Evolutionary conservation across 2,888 invertebrate species (phyloP).

Genomic region (Cordilura impudica): DNA sequence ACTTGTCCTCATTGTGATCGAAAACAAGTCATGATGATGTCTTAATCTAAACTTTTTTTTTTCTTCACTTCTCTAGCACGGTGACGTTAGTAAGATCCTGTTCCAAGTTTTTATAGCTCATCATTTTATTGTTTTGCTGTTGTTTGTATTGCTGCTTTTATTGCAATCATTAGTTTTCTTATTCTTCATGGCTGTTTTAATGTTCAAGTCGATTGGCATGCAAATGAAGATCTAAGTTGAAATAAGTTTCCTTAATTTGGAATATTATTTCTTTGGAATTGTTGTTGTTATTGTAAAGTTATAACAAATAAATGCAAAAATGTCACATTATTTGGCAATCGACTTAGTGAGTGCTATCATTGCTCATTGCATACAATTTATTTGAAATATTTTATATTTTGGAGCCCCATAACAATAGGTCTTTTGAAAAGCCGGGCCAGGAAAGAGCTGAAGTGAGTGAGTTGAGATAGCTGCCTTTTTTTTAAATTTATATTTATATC

Average conservation of each 20-base stretch:
- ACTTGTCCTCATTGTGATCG: conserved; percentile 62
- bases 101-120: conserved; percentile 16
- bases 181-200: conserved; percentile 8
- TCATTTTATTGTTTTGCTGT: conserved; percentile 36
- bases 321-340: conserved; percentile 60
- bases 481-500: not conserved
- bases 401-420: not conserved
- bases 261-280: conserved; percentile 48
- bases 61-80: not conserved
- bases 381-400: not conserved
- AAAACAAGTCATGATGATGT: conserved; percentile 63
- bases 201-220: conserved; percentile 13
- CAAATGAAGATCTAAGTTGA: conserved; percentile 19
- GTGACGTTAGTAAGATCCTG: conserved; percentile 20
- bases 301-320: conserved; percentile 62
- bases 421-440: not conserved
- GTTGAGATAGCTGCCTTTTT: not conserved
- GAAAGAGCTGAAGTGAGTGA: not conserved
- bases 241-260: not conserved
- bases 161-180: conserved; percentile 55
- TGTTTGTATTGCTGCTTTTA: conserved; percentile 32
- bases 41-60: conserved; percentile 48
- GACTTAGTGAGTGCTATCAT: conserved; percentile 42
- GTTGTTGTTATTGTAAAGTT: conserved; percentile 29
- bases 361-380: not conserved